Evolutionary conservation across 2,113 vertebrate genomes (phyloP), one percentile per base, ranked within the genome.

Genomic region (Pycnonotus jocosus): DNA sequence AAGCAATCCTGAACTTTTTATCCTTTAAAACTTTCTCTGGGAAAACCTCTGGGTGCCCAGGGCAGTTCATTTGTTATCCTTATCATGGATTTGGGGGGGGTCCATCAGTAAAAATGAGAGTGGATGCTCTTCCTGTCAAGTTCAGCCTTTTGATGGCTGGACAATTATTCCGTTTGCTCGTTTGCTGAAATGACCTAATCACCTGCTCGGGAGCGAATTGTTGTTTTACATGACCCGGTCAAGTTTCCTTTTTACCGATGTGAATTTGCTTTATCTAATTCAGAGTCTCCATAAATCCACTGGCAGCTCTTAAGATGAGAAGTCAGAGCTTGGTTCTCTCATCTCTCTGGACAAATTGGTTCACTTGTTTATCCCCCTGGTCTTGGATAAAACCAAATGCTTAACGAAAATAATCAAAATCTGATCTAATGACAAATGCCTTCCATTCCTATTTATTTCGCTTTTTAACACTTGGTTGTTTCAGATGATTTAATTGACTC

Each of bases 131-230:
- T 86, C 69, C 56, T 31, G 64, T 81, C 50, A 58, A 31, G 22
- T 60, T 92, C 56, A 84, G 60, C 28, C 80, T 44, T 64, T 83
- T 86, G 60, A 83, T 6, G 12, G n/a, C 37, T 74, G 51, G 69
- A 81, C 57, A 86, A 64, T 81, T 82, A 93, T 61, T 82, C 17
- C 18, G 37, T 93, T 92, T 91, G 70, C 86, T 84, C 35, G 4
- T 51, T 96, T 92, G 65, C 83, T 89, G 86, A 81, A 91, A 83
- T 93, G 76, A 86, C 95, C 95, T 92, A 8, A 93, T 93, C 88
- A 94, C 90, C 92, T 62, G 17, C 76, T 81, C 65, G 66, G 18
- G 44, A 60, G 37, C 72, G 77, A 90, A 86, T 83, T 86, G 3
- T 88, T 91, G 80, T 92, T 96, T 96, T 81, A 74, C 57, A 76